A percentile compares a stretch with the other conserved stretches of the same genome.
These are phyloP conservation scores for Nudaria mundana DNA, from an alignment of 2,888 invertebrate species.

Conservation along the genomic window DNA sequence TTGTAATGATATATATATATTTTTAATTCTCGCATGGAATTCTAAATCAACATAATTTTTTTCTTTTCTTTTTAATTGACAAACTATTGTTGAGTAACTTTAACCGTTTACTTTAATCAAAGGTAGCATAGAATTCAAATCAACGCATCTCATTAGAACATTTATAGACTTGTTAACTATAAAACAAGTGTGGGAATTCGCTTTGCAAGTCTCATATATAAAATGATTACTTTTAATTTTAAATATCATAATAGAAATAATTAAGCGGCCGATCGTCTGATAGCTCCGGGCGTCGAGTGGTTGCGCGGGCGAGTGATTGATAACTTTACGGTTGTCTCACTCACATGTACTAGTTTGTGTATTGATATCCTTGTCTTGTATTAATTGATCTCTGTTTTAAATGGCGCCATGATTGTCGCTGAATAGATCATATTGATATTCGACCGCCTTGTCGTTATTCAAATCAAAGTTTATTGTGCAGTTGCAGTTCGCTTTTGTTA, in stretches of 20 bases:
- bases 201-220: slow-evolving; percentile 49
- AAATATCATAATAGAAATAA: slow-evolving; percentile 81
- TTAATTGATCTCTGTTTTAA: slow-evolving; percentile 74
- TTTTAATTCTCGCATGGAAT: too few relatives aligned
- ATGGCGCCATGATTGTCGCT: slow-evolving; percentile 73
- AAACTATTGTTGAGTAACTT: too few relatives aligned
- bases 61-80: too few relatives aligned
- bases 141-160: too few relatives aligned
- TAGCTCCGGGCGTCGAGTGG: slow-evolving; percentile 68
- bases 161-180: slow-evolving; percentile 42
- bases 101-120: too few relatives aligned
- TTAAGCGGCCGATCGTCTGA: slow-evolving; percentile 70
- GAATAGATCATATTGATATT: slow-evolving; percentile 68
- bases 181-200: slow-evolving; percentile 67
- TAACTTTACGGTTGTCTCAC: slow-evolving; percentile 57
- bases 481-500: slow-evolving; percentile 14
- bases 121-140: too few relatives aligned
- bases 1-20: too few relatives aligned
- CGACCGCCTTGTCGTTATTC: slow-evolving; percentile 54
- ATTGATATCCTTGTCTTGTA: slow-evolving; percentile 51
- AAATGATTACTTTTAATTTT: slow-evolving; percentile 74
- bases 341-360: slow-evolving; percentile 27
- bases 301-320: slow-evolving; percentile 77
- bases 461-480: slow-evolving; percentile 56
- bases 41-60: too few relatives aligned